These are phyloP conservation scores for Salvelinus sp. DNA, from an alignment of 2,113 vertebrate genomes.

Conservation along the genomic window DNA sequence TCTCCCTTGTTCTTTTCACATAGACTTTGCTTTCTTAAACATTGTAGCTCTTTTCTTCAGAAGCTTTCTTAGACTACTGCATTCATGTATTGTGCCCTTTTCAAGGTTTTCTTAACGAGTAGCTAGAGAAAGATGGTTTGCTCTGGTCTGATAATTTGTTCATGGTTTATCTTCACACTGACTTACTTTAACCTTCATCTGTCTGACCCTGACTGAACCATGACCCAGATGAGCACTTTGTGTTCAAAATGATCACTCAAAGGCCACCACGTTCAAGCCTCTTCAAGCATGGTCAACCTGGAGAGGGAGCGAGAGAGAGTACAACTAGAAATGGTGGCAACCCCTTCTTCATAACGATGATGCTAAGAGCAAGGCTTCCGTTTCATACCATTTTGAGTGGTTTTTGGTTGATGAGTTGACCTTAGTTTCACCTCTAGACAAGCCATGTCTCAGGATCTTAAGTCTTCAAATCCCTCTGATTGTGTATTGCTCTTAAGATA, in stretches of 20 bases:
- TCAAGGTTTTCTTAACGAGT: too few relatives aligned
- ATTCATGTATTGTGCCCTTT: too few relatives aligned
- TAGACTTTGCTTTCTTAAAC: background rate
- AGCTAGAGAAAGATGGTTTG: too few relatives aligned
- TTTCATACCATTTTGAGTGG: background rate
- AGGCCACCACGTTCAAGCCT: background rate
- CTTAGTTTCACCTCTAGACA: constrained; percentile 54
- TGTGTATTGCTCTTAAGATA: constrained; percentile 57
- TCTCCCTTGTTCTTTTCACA: background rate
- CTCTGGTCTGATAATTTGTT: too few relatives aligned
- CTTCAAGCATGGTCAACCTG: background rate
- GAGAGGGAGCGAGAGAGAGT: background rate
- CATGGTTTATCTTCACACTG: too few relatives aligned
- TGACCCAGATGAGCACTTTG: background rate
- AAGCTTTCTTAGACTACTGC: too few relatives aligned
- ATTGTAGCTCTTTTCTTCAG: too few relatives aligned
- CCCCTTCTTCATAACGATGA: background rate
- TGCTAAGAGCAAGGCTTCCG: background rate
- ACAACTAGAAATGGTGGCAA: background rate
- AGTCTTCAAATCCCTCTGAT: constrained; percentile 60
- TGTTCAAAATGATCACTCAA: background rate
- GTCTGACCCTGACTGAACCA: too few relatives aligned
- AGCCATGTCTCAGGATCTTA: constrained; percentile 40
- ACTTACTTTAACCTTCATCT: too few relatives aligned
- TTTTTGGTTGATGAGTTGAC: background rate